Base-by-base conservation (phyloP, 2,888 invertebrate species). In the Caenorhabditis macrosperma region DNA sequence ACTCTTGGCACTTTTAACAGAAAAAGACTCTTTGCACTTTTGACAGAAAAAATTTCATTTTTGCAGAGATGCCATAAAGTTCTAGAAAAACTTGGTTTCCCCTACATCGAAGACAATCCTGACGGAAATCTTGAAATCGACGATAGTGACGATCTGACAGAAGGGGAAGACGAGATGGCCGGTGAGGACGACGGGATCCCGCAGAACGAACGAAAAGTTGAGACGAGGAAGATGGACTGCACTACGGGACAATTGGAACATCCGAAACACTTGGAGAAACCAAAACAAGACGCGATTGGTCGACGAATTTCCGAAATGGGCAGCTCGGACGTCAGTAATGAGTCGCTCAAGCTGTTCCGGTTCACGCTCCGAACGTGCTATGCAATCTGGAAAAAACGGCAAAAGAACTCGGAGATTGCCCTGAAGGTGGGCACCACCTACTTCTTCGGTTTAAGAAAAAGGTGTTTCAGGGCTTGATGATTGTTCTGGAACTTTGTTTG, bases 401-500 rank as follows among this genome's bases (percentile, higher is more conserved):
- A 77, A n/a, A 83, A 83, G 46, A 78, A 81, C 35, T 84, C 84
- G 9, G 86, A 86, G 60, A 85, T 86, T 33, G 86, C 85, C 0
- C 63, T 86, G n/a, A 84, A 84, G 66, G 86, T 86, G 38, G 20
- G 61, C n/a, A 24, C n/a, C 9, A n/a, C 9, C 3, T 17, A 17
- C 7, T 44, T n/a, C n/a, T n/a, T n/a, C n/a, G n/a, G n/a, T n/a
- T n/a, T n/a, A n/a, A n/a, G n/a, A n/a, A n/a, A n/a, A n/a, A n/a
- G n/a, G n/a, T n/a, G 15, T 71, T 63, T 52, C 57, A 87, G 85
- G 88, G 88, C n/a, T 79, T 88, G 22, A 69, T 86, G 41, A 61
- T 80, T 20, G 77, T 88, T 33, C 78, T 88, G 60, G 88, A 88
- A 75, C 60, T 85, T 20, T 88, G 86, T 57, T 78, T 88, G 15